phyloP scores from a whole-genome alignment of 2,888 invertebrate species.

The Dusona sp. region DNA sequence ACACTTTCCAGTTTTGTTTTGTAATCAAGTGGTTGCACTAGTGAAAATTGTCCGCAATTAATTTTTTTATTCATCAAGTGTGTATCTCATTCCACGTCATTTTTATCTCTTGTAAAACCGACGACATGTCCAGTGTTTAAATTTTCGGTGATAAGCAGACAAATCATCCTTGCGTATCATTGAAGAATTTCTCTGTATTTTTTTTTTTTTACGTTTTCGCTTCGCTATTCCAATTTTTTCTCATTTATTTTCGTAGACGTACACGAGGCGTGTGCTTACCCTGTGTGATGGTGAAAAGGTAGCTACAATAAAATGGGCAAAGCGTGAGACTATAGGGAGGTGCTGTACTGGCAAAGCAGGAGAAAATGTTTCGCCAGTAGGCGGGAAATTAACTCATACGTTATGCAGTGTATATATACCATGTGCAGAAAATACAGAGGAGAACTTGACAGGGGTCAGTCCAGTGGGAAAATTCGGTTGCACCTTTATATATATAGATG shows the following conservation, averaged over 20 bases:
- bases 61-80: not conserved
- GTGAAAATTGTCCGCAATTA: not conserved
- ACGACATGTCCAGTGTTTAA: not conserved
- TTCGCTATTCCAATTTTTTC: not conserved
- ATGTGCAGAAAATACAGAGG: not conserved
- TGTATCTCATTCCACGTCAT: not conserved
- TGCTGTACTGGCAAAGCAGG: not conserved
- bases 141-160: not conserved
- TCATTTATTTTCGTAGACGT: not conserved
- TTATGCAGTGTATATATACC: slow-evolving; percentile 26
- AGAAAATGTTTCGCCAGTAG: slow-evolving; percentile 57
- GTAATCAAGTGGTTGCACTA: not conserved
- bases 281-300: not conserved
- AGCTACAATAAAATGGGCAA: slow-evolving; percentile 36
- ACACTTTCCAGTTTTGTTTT: not conserved
- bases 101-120: not conserved
- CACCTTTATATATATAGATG: slow-evolving; percentile 27
- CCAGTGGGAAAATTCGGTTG: slow-evolving; percentile 50
- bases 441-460: not conserved
- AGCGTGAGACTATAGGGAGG: slow-evolving; percentile 28
- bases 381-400: slow-evolving; percentile 61
- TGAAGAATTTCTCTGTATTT: not conserved
- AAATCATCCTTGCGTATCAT: not conserved
- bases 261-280: not conserved
- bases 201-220: not conserved